A percentile compares a stretch with the other conserved stretches of the same genome.
Conservation (phyloP, 2,888 invertebrate genomes). For the Cantharis lateralis region DNA sequence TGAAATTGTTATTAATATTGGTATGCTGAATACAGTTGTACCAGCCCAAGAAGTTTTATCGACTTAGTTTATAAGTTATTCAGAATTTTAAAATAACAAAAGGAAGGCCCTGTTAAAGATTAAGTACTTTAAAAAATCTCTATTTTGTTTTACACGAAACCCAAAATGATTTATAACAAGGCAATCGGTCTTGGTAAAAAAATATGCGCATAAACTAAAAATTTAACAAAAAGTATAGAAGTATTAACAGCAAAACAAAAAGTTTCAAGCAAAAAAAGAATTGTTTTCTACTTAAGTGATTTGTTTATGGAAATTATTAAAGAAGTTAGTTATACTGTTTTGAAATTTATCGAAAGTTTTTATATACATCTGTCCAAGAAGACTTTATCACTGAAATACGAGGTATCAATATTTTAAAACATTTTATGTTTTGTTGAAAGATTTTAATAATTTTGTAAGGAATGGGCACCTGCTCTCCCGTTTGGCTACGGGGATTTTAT, state of each 20-base stretch:
- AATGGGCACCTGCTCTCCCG: too few relatives aligned
- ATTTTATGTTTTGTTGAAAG: too few relatives aligned
- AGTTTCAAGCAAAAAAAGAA: too few relatives aligned
- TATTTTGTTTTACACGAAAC: background rate
- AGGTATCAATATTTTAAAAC: too few relatives aligned
- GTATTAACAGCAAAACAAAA: background rate
- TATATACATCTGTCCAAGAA: too few relatives aligned
- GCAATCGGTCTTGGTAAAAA: background rate
- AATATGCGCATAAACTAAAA: background rate
- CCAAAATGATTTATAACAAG: background rate
- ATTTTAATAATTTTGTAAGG: too few relatives aligned
- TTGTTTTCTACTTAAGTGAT: too few relatives aligned
- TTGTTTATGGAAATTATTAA: too few relatives aligned
- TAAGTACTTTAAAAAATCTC: background rate
- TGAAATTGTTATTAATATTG: background rate
- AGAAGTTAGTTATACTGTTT: too few relatives aligned
- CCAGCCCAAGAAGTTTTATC: background rate
- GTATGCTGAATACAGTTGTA: background rate
- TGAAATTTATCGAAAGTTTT: too few relatives aligned
- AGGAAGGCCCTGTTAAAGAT: background rate
- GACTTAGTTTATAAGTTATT: background rate
- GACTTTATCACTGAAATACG: too few relatives aligned
- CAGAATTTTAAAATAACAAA: background rate
- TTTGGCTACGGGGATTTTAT: too few relatives aligned
- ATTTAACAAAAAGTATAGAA: background rate